Percentiles rank a stretch among this genome's conserved stretches.
Conservation (phyloP, 2,113 vertebrate genomes). For the Trogon surrucura region DNA sequence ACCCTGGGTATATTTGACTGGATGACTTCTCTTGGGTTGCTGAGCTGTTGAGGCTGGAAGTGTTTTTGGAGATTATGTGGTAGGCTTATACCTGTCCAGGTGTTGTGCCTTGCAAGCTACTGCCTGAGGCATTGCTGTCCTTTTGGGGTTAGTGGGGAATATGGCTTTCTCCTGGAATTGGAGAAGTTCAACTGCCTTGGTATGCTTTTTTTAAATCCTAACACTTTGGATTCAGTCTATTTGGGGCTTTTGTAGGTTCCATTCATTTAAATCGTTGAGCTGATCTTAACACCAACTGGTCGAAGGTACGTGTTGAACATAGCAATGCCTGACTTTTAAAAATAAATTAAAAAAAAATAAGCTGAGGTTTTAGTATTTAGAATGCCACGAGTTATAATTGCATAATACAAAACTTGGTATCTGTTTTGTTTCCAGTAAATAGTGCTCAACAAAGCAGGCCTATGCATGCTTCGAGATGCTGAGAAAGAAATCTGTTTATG, state of each 20-base stretch:
- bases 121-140: not conserved
- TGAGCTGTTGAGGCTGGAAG: not conserved
- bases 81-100: not conserved
- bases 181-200: not conserved
- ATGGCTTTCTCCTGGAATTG: not conserved
- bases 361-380: not conserved
- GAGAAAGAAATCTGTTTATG: not conserved
- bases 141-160: not conserved
- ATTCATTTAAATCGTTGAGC: not conserved
- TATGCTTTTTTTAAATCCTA: not conserved
- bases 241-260: not conserved
- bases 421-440: not conserved
- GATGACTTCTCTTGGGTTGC: not conserved
- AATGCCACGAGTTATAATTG: not conserved
- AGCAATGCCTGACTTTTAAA: not conserved
- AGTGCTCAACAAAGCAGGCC: not conserved
- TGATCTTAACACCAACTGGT: not conserved
- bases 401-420: not conserved
- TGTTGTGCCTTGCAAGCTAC: not conserved
- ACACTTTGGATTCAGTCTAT: not conserved
- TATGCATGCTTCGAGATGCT: rapidly evolving
- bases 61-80: not conserved
- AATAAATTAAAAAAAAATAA: not conserved
- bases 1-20: not conserved
- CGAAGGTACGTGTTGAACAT: not conserved